Base-by-base conservation (phyloP, 2,888 invertebrate species). In the Fragum fragum region DNA sequence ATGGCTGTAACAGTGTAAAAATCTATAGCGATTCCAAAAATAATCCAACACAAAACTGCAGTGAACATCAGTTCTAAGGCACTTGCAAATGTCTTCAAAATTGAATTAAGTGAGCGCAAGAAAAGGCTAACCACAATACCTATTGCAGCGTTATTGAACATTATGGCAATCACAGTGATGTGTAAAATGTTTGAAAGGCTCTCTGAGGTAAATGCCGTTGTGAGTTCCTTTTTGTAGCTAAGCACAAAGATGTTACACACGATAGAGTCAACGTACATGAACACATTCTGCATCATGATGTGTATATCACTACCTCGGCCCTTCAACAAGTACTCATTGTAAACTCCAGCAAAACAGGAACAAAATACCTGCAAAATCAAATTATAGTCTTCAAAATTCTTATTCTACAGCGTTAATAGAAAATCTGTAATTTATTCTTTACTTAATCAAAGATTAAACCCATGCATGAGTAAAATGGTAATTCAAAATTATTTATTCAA, bases 101-200 rank as follows among this genome's bases (percentile, higher is more conserved):
- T 98, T 0, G 98, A 98, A 94, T 99, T 99, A 90, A 99, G 96
- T 90, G 97, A 97, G 94, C 98, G 97, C 29, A 99, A 95, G 93
- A 99, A 99, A 94, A 99, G 97, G 94, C 98, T 98, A 0, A 98
- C 98, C 0, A 98, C 97, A 89, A 99, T 98, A 39, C 99, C 99
- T 59, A 98, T 97, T 0, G 97, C 96, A 0, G 98, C 97, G 95
- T 98, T 98, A 92, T 99, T 99, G 0, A 98, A 92, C 93, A 97
- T 97, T 53, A 99, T 97, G 16, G 97, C 95, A 73, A 98, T 93
- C 0, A 98, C 97, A 94, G 97, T 96, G 1, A 93, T 92, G 21
- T 93, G 93, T 18, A 93, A 95, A 6, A 91, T 88, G 95, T 87
- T 78, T 7, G 84, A 47, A 5, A 92, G 32, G 52, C 87, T 86